Evolutionary conservation across 2,113 vertebrate species (phyloP).

Genomic region (Ameiurus melas): DNA sequence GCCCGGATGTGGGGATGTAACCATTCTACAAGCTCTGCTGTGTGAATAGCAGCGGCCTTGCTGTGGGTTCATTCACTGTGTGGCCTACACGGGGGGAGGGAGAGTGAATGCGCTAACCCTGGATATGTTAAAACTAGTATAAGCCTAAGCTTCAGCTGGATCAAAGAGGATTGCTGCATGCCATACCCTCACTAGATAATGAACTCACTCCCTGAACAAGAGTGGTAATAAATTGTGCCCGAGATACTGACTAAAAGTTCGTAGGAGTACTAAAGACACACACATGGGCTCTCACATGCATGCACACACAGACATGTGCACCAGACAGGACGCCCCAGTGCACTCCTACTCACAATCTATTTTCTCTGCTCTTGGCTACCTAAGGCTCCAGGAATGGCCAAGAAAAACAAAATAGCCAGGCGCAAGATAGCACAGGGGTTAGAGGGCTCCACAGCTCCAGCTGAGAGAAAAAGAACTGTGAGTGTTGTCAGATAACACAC

Average conservation of each 20-base stretch:
- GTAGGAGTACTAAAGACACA: constrained; percentile 13
- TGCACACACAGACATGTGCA: constrained; percentile 38
- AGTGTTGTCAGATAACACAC: constrained; percentile 24
- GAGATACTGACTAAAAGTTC: constrained; percentile 12
- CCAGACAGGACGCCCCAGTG: constrained; percentile 41
- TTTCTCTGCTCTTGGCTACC: constrained; percentile 54
- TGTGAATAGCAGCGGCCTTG: background rate
- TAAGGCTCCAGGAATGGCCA: constrained; percentile 54
- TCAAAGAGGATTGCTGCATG: constrained; percentile 47
- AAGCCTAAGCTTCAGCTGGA: constrained; percentile 1
- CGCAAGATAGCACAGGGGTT: constrained; percentile 52
- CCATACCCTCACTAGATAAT: constrained; percentile 49
- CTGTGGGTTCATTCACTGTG: constrained; percentile 5
- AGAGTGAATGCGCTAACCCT: background rate
- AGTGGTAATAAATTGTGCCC: constrained; percentile 53
- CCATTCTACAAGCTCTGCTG: constrained; percentile 23
- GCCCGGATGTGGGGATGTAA: constrained; percentile 32
- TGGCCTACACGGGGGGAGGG: background rate
- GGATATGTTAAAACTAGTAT: constrained; percentile 6
- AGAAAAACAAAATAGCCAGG: constrained; percentile 56
- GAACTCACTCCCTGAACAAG: constrained; percentile 49
- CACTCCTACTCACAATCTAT: constrained; percentile 47
- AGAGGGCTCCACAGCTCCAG: constrained; percentile 41
- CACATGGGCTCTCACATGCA: constrained; percentile 15
- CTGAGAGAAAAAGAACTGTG: constrained; percentile 35